phyloP scores from a whole-genome alignment of 2,113 vertebrate species.

The Micronycteris hirsuta region DNA sequence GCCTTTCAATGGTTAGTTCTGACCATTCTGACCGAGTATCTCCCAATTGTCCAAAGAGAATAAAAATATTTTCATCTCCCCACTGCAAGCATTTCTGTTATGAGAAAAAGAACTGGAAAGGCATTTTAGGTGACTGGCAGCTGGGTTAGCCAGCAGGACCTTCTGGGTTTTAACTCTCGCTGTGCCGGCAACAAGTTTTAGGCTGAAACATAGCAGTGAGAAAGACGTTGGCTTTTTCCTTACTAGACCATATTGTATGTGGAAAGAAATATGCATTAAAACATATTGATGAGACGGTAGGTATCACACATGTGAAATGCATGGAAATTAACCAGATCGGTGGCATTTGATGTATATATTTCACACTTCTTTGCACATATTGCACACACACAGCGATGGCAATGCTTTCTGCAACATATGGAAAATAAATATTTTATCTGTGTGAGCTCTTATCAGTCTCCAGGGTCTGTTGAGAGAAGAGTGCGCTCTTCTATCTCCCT shows the following conservation, averaged over 20 bases:
- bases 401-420: constrained; percentile 47
- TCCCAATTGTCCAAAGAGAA: constrained; percentile 50
- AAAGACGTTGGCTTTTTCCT: constrained; percentile 28
- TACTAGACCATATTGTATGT: constrained; percentile 56
- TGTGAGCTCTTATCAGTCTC: constrained; percentile 60
- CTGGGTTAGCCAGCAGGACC: background rate
- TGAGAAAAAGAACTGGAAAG: constrained; percentile 31
- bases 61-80: constrained; percentile 65
- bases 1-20: constrained; percentile 51
- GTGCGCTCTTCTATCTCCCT: constrained; percentile 21
- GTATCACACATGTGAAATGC: constrained; percentile 56
- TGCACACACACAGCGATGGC: constrained; percentile 45
- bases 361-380: constrained; percentile 60
- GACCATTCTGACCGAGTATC: constrained; percentile 49
- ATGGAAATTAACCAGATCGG: constrained; percentile 62
- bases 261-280: constrained; percentile 63
- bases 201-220: constrained; percentile 33
- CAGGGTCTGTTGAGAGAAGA: constrained; percentile 46
- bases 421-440: constrained; percentile 66
- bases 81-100: constrained; percentile 50
- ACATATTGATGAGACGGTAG: constrained; percentile 40
- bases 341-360: constrained; percentile 56
- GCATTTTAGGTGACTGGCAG: constrained; percentile 20
- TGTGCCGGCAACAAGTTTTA: constrained; percentile 12
- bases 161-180: constrained; percentile 59